Percentiles rank a stretch among this genome's conserved stretches.
These are phyloP conservation scores for Chaetura pelagica DNA, from an alignment of 2,113 vertebrate genomes.

Conservation along the genomic window DNA sequence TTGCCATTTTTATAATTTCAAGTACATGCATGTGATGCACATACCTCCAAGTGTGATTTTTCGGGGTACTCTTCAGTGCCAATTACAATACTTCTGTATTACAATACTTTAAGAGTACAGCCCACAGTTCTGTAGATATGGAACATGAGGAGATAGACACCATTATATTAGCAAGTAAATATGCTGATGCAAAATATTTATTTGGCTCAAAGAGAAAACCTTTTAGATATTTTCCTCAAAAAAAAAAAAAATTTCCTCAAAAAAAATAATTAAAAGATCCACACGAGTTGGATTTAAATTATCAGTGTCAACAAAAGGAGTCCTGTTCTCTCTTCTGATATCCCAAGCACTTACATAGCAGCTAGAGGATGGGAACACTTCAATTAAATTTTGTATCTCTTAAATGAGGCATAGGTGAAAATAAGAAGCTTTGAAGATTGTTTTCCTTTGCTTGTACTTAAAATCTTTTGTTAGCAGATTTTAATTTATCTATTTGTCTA, in stretches of 20 bases:
- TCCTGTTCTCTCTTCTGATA: not conserved
- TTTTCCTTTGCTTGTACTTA: not conserved
- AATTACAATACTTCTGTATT: not conserved
- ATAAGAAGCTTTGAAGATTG: not conserved
- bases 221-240: not conserved
- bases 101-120: not conserved
- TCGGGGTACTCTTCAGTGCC: not conserved
- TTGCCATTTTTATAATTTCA: not conserved
- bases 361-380: not conserved
- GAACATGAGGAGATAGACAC: not conserved
- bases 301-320: not conserved
- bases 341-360: not conserved
- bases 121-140: not conserved
- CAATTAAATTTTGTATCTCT: not conserved
- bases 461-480: not conserved
- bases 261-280: not conserved
- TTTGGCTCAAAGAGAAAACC: not conserved
- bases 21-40: not conserved
- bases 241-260: not conserved
- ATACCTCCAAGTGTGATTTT: not conserved
- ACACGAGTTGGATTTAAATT: not conserved
- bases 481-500: not conserved
- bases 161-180: too few relatives aligned
- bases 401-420: not conserved
- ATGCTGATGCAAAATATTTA: not conserved